These are phyloP conservation scores for Lepidostoma basale DNA, from an alignment of 1,140 invertebrate species.

Conservation along the genomic window DNA sequence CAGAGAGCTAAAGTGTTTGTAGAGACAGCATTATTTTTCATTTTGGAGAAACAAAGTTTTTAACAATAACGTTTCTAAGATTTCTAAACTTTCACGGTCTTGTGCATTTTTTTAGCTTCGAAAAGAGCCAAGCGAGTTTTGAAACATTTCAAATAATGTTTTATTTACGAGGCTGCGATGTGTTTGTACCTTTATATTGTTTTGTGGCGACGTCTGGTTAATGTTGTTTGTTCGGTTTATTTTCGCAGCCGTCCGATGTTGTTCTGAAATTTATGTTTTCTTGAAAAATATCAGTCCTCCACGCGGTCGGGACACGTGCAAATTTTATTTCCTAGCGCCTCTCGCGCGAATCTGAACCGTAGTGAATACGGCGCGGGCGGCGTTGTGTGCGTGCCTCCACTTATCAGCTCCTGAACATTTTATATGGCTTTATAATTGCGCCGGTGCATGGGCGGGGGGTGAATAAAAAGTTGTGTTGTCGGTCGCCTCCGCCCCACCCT, in stretches of 20 bases:
- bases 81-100: not conserved
- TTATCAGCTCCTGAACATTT: slow-evolving; percentile 43
- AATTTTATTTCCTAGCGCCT: slow-evolving; percentile 11
- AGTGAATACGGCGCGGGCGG: not conserved
- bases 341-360: not conserved
- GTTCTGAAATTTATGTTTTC: no score
- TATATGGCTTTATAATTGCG: slow-evolving; percentile 45
- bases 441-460: not conserved
- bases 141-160: no score
- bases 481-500: not conserved
- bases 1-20: slow-evolving; percentile 12
- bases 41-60: not conserved
- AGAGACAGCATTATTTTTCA: not conserved
- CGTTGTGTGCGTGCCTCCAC: slow-evolving; percentile 30
- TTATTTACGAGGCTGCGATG: no score
- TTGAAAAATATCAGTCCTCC: no score
- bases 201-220: not conserved
- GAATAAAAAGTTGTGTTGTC: not conserved
- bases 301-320: not conserved
- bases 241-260: no score
- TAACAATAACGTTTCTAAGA: not conserved
- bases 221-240: not conserved
- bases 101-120: no score
- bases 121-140: no score
- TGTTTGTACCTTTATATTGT: no score